Evolutionary conservation across 2,797 vertebrate species (phyloP).

Genomic region (Pangasius krempfi): DNA sequence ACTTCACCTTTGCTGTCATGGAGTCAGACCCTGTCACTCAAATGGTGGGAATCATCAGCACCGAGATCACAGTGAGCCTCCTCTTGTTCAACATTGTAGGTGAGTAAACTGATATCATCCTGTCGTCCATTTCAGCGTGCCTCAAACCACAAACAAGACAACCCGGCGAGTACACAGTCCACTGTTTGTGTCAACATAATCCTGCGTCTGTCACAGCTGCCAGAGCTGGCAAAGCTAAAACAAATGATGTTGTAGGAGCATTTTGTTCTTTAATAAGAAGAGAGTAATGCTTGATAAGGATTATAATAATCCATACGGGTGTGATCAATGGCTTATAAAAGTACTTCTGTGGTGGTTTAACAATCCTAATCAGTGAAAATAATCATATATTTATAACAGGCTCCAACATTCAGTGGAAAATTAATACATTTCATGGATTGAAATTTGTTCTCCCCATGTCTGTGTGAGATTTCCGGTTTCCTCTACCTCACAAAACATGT

Average conservation of each 20-base stretch:
- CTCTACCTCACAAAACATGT: neutral
- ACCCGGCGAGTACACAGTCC: constrained; percentile 11
- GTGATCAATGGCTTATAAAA: neutral
- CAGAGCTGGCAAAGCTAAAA: constrained; percentile 18
- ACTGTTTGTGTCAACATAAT: constrained; percentile 31
- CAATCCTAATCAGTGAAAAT: neutral
- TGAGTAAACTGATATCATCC: constrained; percentile 62
- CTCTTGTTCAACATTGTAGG: constrained; percentile 91
- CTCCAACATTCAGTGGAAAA: neutral
- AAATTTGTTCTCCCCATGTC: neutral
- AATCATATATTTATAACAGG: neutral
- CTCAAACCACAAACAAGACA: constrained; percentile 18
- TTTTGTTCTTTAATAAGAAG: constrained; percentile 7
- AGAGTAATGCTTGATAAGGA: constrained; percentile 14
- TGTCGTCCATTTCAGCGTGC: neutral
- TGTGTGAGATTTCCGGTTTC: neutral
- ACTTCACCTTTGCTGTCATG: constrained; percentile 90
- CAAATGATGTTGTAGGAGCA: constrained; percentile 6
- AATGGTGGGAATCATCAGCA: constrained; percentile 93
- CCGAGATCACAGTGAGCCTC: constrained; percentile 79
- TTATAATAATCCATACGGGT: neutral
- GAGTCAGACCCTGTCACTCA: constrained; percentile 92
- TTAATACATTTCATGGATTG: neutral
- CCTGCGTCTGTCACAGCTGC: constrained; percentile 7
- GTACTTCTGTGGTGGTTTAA: neutral